Conservation (phyloP, 2,113 vertebrate species). For the Poeciliopsis retropinna region DNA sequence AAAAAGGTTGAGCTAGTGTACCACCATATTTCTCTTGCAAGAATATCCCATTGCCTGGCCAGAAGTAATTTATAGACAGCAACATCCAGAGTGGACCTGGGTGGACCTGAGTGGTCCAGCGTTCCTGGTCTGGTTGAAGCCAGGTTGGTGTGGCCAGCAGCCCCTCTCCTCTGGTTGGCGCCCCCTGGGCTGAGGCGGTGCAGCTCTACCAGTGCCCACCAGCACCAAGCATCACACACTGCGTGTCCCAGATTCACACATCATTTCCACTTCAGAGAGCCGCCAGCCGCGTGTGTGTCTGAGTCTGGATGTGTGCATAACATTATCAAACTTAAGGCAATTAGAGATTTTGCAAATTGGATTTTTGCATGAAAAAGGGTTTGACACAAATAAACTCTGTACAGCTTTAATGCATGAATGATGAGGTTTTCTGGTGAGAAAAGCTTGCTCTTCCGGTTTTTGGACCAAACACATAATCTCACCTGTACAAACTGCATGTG, state of each 20-base stretch:
- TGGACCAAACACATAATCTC: too few species aligned
- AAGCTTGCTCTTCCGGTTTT: too few species aligned
- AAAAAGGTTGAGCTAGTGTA: too few species aligned
- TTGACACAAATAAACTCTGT: slow-evolving; percentile 16
- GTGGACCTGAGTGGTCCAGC: slow-evolving; percentile 1
- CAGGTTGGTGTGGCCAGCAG: slow-evolving; percentile 55
- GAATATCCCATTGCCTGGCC: background rate
- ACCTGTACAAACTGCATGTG: too few species aligned
- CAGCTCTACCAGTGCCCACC: slow-evolving; percentile 48
- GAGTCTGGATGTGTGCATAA: slow-evolving; percentile 31
- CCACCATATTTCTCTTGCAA: background rate
- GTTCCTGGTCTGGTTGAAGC: background rate
- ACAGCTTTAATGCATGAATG: slow-evolving; percentile 4
- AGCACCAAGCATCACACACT: slow-evolving; percentile 62
- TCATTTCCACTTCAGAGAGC: slow-evolving; percentile 67
- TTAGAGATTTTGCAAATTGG: slow-evolving; percentile 48
- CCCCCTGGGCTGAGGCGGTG: slow-evolving; percentile 32
- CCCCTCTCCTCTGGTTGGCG: slow-evolving; percentile 22
- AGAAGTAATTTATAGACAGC: background rate
- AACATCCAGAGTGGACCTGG: background rate
- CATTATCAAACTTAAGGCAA: slow-evolving; percentile 43
- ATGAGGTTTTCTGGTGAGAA: background rate
- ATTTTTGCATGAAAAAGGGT: slow-evolving; percentile 27
- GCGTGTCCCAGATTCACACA: slow-evolving; percentile 68
- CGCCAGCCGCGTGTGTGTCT: slow-evolving; percentile 23